A percentile compares a stretch with the other conserved stretches of the same genome.
phyloP scores from a whole-genome alignment of 2,113 vertebrate genomes.

The Scolopax mira region DNA sequence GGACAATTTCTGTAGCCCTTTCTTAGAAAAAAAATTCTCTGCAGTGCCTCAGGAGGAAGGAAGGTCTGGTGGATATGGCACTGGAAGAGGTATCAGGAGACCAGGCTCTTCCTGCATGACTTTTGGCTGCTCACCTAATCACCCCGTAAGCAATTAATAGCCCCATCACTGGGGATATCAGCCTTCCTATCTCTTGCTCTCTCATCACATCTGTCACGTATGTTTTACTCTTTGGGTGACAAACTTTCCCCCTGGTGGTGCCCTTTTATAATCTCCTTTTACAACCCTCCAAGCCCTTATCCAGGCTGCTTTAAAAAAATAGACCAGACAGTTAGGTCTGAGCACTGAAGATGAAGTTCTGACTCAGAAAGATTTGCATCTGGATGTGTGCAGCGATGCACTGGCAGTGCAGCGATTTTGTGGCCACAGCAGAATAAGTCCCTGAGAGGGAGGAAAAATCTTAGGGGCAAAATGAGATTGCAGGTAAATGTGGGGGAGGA shows the following conservation, averaged over 20 bases:
- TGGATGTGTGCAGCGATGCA: accelerated
- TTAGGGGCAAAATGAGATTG: not conserved
- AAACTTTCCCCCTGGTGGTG: not conserved
- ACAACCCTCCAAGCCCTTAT: not conserved
- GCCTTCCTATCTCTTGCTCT: not conserved
- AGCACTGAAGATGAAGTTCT: not conserved
- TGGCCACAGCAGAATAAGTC: not conserved
- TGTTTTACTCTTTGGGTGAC: not conserved
- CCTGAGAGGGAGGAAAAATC: not conserved
- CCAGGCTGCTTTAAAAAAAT: not conserved
- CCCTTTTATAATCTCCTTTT: not conserved
- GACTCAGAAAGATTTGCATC: not conserved
- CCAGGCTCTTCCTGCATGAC: not conserved
- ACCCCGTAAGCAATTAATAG: not conserved
- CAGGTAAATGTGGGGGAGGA: accelerated
- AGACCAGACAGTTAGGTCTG: not conserved
- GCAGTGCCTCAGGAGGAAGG: not conserved
- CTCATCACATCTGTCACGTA: not conserved
- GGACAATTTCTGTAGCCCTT: not conserved
- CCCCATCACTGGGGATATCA: not conserved
- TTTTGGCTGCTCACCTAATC: conserved; percentile 30
- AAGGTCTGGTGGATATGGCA: not conserved
- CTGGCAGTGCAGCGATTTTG: not conserved
- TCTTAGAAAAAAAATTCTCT: not conserved
- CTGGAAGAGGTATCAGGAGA: not conserved